Evolutionary conservation across 2,888 invertebrate genomes (phyloP).

Genomic region (Hipparchia semele): DNA sequence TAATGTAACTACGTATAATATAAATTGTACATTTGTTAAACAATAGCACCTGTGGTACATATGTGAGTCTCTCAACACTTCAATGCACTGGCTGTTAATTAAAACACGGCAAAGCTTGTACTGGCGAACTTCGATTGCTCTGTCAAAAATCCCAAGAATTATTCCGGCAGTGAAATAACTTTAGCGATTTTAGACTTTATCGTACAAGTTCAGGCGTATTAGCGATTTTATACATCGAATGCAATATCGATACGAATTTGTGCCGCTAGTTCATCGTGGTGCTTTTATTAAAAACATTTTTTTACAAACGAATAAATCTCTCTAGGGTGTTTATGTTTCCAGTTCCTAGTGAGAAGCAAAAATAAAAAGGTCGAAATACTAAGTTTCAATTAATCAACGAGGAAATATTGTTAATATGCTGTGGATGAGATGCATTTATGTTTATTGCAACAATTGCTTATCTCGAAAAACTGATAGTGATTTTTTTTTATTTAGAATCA

Average conservation of each 20-base stretch:
- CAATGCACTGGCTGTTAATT: conserved; percentile 63
- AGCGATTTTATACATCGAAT: conserved; percentile 76
- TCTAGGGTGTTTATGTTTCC: conserved; percentile 36
- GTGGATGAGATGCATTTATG: too few species aligned
- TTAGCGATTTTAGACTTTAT: conserved; percentile 80
- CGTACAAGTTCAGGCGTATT: conserved; percentile 79
- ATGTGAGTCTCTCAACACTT: too few species aligned
- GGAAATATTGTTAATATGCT: too few species aligned
- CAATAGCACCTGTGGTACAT: too few species aligned
- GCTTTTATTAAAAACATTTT: conserved; percentile 78
- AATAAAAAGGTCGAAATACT: background rate
- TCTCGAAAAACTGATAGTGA: too few species aligned
- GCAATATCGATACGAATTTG: conserved; percentile 65
- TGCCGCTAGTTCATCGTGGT: conserved; percentile 58
- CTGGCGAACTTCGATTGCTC: conserved; percentile 74
- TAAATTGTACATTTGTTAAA: too few species aligned
- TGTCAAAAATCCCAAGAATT: conserved; percentile 83
- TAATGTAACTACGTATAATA: too few species aligned
- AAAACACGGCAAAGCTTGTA: conserved; percentile 57
- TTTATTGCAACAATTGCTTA: too few species aligned
- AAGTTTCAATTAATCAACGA: too few species aligned
- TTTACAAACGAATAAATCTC: conserved; percentile 71
- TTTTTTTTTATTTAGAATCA: too few species aligned
- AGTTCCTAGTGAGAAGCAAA: conserved; percentile 12
- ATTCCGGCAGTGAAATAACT: conserved; percentile 79